Evolutionary conservation across 1,140 invertebrate species (phyloP), one percentile per base, ranked within the genome.

Genomic region (Nixonia krombeini): DNA sequence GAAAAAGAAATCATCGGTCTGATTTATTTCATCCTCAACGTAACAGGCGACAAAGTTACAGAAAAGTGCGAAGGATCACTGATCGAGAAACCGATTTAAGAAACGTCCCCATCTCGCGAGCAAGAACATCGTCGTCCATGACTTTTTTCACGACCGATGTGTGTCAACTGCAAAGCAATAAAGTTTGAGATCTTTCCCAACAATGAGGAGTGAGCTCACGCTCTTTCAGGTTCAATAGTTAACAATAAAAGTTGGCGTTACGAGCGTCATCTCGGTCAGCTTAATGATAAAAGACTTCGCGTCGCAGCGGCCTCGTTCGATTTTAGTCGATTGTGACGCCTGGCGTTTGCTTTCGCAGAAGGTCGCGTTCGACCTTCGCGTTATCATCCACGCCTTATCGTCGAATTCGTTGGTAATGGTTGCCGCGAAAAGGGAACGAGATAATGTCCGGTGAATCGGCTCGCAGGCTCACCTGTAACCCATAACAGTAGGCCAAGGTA

Each of bases 401-500:
- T 17, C 33, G 26, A 57, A 67, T 46, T 49, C 35, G 41, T 26
- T 37, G 47, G 59, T 64, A 51, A 59, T 35, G n/a, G n/a, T n/a
- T n/a, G n/a, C n/a, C n/a, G n/a, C n/a, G n/a, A 23, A 50, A 51
- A 68, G 49, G 49, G 52, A 66, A 59, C 16, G 5, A 69, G 78
- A 80, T 80, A 80, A 76, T 55, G 56, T 68, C 45, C 66, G 70
- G 67, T 53, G 56, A 66, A 49, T 35, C 53, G 45, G 58, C 68
- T 51, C 71, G 18, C 69, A 42, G 35, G 67, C 66, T 70, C 69
- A 80, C 73, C 69, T 79, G 78, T 80, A 75, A 77, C 73, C 67
- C 28, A 47, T 64, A 53, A 77, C 75, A 81, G 75, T 80, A 56
- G 76, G 81, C 82, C 83, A 85, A 84, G 83, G 82, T 85, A 83